phyloP scores from a whole-genome alignment of 2,113 vertebrate genomes.

The Apodemus sylvaticus region DNA sequence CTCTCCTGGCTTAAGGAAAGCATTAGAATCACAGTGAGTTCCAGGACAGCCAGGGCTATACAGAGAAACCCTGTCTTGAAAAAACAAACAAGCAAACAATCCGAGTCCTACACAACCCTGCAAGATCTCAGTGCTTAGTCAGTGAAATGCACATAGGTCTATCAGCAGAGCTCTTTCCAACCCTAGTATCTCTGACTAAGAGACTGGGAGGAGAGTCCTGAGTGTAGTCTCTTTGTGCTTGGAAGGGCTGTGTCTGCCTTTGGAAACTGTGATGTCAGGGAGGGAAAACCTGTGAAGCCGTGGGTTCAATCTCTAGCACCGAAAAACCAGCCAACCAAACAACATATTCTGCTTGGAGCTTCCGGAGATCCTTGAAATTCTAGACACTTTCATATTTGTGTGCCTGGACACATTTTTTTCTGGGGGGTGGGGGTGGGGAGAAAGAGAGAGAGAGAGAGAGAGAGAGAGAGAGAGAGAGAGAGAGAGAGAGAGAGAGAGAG shows the following conservation, averaged over 20 bases:
- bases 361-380: neutral
- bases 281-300: neutral
- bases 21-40: no score
- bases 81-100: no score
- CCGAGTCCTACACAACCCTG: no score
- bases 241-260: neutral
- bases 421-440: no score
- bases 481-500: no score
- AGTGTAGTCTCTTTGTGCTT: neutral
- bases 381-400: neutral
- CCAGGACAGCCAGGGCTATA: no score
- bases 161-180: neutral
- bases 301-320: neutral
- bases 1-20: neutral
- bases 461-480: no score
- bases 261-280: neutral
- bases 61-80: no score
- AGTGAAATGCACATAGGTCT: neutral
- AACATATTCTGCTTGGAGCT: neutral
- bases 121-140: neutral
- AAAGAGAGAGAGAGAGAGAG: no score
- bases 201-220: no score
- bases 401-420: neutral
- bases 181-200: no score
- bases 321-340: neutral